Evolutionary conservation across 2,888 invertebrate genomes (phyloP), one percentile per base, ranked within the genome.

Genomic region (Diarsia mendica): DNA sequence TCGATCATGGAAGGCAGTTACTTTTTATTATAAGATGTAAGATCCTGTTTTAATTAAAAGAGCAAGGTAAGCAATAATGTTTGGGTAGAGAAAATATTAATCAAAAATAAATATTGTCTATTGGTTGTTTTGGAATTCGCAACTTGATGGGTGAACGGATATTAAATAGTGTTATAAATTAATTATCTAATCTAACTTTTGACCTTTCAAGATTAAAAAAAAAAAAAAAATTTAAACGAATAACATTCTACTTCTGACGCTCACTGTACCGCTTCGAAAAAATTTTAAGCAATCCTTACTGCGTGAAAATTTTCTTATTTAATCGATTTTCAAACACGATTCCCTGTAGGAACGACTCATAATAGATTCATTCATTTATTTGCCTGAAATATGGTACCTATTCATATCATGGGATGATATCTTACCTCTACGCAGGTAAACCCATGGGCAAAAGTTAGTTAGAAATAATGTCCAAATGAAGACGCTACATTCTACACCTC

Each of bases 91-190:
- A 65, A 49, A 65, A 80, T 51, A 3, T 61, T 58, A 64, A 53
- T 67, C 0, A 6, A 49, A 70, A 79, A 64, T 83, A 67, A 61
- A 65, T 65, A 2, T 0, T 55, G 51, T n/a, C n/a, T n/a, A n/a
- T n/a, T n/a, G n/a, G n/a, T n/a, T n/a, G n/a, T 20, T 1, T 60
- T 60, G 28, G 44, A 64, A 66, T 49, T 77, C 0, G 51, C 39
- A 39, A 33, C 1, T 65, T 18, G 3, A 58, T 66, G 3, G 44
- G 13, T 67, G 39, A 51, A 58, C 18, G 39, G 13, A 51, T 64
- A 39, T 60, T 44, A 6, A 67, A n/a, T n/a, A 10, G 13, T 28
- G 15, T 44, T 66, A 23, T 39, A 46, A 67, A 49, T n/a, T n/a
- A 10, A 44, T 53, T 63, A n/a, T 18, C 8, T 60, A 0, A 10